Percentiles rank a stretch among this genome's conserved stretches.
phyloP scores from a whole-genome alignment of 2,797 vertebrate species.

The Tadarida brasiliensis region DNA sequence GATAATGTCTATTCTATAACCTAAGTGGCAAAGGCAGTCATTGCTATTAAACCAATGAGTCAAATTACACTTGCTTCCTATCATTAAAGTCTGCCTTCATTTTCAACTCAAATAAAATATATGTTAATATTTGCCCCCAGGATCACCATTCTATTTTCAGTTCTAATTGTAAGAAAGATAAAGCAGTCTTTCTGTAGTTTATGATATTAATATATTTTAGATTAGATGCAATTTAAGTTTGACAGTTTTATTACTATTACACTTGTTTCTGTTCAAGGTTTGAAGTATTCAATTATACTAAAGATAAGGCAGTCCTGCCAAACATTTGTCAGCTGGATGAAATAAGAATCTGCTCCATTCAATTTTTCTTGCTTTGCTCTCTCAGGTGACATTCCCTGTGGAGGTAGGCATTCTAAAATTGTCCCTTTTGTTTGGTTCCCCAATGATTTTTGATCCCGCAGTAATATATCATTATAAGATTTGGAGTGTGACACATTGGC shows the following conservation, averaged over 20 bases:
- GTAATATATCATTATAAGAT: neutral
- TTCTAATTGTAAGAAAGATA: neutral
- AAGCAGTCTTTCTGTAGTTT: neutral
- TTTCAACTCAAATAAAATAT: neutral
- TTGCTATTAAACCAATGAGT: neutral
- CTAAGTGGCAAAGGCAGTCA: neutral
- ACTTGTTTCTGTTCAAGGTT: conserved; percentile 10
- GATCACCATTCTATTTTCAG: neutral
- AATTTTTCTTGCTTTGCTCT: neutral
- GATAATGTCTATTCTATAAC: neutral
- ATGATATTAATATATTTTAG: neutral
- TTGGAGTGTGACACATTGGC: neutral
- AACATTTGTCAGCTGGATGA: neutral
- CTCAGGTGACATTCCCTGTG: neutral
- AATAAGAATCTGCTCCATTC: neutral
- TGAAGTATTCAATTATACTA: neutral
- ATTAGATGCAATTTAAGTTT: neutral
- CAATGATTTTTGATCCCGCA: neutral
- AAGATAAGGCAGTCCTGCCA: neutral
- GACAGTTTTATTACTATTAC: neutral
- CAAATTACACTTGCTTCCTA: neutral
- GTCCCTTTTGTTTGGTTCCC: neutral
- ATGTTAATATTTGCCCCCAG: neutral
- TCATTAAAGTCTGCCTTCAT: neutral
- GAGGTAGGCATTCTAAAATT: neutral